A percentile compares a stretch with the other conserved stretches of the same genome.
Evolutionary conservation across 2,888 invertebrate species (phyloP).

Genomic region (Diachrysia chrysitis): DNA sequence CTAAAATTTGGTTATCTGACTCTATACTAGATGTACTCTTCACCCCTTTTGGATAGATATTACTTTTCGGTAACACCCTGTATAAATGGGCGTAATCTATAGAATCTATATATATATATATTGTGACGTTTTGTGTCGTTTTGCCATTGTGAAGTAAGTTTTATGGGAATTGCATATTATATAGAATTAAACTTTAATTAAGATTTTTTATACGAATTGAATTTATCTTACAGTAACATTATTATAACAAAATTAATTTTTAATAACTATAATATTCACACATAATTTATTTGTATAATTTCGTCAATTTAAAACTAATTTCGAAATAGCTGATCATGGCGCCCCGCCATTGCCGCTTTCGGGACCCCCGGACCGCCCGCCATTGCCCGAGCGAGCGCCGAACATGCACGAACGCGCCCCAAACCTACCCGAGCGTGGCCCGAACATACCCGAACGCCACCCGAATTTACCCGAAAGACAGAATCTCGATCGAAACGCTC

Average conservation of each 20-base stretch:
- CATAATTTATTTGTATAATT: too few species aligned
- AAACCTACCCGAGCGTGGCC: conserved; percentile 58
- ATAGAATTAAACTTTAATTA: too few species aligned
- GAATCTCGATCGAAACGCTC: conserved; percentile 38
- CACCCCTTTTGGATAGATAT: too few species aligned
- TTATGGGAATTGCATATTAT: not conserved
- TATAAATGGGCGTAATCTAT: not conserved
- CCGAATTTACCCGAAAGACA: conserved; percentile 21
- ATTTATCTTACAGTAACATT: too few species aligned
- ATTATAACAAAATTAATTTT: too few species aligned
- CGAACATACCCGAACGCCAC: conserved; percentile 44
- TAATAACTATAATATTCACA: not conserved
- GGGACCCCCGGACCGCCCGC: conserved; percentile 72
- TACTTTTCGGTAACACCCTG: too few species aligned
- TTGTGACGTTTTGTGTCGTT: not conserved
- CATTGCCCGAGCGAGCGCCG: conserved; percentile 68
- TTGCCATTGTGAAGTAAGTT: not conserved
- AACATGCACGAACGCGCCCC: conserved; percentile 69
- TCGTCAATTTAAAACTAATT: conserved; percentile 39
- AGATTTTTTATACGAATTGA: too few species aligned
- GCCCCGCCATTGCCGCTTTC: conserved; percentile 77
- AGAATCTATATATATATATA: not conserved
- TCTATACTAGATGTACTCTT: too few species aligned
- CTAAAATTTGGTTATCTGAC: too few species aligned
- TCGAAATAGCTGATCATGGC: conserved; percentile 65